These are phyloP conservation scores for Mycalesis mineus DNA, from an alignment of 2,888 invertebrate genomes.

Conservation along the genomic window DNA sequence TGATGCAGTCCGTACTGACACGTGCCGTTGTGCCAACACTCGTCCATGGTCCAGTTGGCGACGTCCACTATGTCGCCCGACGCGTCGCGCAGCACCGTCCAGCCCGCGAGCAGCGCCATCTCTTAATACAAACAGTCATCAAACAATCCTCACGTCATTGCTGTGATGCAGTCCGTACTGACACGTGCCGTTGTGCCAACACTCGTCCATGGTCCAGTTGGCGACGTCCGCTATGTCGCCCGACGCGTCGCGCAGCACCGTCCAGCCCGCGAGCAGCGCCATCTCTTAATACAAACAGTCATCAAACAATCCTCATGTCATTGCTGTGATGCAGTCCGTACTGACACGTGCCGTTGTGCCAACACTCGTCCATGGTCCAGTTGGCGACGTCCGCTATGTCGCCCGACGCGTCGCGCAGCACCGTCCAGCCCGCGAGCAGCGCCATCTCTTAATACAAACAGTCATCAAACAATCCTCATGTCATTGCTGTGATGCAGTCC, in stretches of 20 bases:
- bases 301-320: constrained; percentile 76
- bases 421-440: too few relatives aligned
- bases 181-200: constrained; percentile 73
- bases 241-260: constrained; percentile 88
- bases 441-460: constrained; percentile 79
- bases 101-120: constrained; percentile 88
- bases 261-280: constrained; percentile 86
- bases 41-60: constrained; percentile 70
- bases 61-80: constrained; percentile 82
- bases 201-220: constrained; percentile 75
- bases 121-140: neutral
- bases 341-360: constrained; percentile 67
- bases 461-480: constrained; percentile 61
- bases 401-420: constrained; percentile 91
- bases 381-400: constrained; percentile 75
- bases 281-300: constrained; percentile 61
- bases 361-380: constrained; percentile 78
- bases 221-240: constrained; percentile 80
- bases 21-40: constrained; percentile 65
- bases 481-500: constrained; percentile 89
- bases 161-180: constrained; percentile 86
- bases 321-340: constrained; percentile 89
- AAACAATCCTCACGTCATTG: constrained; percentile 80
- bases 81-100: constrained; percentile 87
- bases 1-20: constrained; percentile 87